Conservation (phyloP, 92 coral and sea anemone species). For the Bergia sp. region DNA sequence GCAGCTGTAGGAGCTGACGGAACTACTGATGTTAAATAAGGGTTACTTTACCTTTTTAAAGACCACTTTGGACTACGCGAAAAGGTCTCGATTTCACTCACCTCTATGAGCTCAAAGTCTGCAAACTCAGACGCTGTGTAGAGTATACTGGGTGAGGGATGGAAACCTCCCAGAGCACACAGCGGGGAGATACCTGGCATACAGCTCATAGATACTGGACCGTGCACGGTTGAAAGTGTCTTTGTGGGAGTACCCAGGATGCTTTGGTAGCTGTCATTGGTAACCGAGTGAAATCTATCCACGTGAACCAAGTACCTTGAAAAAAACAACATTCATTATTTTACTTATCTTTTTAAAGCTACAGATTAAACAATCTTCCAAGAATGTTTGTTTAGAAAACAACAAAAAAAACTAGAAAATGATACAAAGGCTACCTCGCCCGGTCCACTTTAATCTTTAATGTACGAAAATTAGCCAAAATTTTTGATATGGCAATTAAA, state of each 20-base stretch:
- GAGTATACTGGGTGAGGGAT: conserved; percentile 51
- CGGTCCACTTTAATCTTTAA: no score
- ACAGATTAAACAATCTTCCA: no score
- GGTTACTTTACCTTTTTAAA: no score
- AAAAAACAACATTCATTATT: not conserved
- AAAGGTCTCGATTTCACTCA: conserved; percentile 17
- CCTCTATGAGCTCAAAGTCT: conserved; percentile 58
- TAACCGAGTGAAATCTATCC: conserved; percentile 65
- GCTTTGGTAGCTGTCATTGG: conserved; percentile 39
- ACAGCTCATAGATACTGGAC: conserved; percentile 45
- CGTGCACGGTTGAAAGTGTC: conserved; percentile 21
- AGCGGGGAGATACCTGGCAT: conserved; percentile 58
- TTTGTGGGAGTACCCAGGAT: conserved; percentile 51
- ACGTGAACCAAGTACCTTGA: conserved; percentile 61
- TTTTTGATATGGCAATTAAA: no score
- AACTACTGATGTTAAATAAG: no score
- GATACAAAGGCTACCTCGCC: no score
- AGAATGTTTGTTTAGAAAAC: no score
- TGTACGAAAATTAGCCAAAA: no score
- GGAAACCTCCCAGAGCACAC: conserved; percentile 53
- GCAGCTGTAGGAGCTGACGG: no score
- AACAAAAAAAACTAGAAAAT: no score
- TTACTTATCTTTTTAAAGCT: no score
- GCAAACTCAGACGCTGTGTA: conserved; percentile 79
- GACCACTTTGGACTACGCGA: not conserved